These are phyloP conservation scores for Cyprinodon brontotheroides DNA, from an alignment of 2,113 vertebrate species.

Conservation along the genomic window DNA sequence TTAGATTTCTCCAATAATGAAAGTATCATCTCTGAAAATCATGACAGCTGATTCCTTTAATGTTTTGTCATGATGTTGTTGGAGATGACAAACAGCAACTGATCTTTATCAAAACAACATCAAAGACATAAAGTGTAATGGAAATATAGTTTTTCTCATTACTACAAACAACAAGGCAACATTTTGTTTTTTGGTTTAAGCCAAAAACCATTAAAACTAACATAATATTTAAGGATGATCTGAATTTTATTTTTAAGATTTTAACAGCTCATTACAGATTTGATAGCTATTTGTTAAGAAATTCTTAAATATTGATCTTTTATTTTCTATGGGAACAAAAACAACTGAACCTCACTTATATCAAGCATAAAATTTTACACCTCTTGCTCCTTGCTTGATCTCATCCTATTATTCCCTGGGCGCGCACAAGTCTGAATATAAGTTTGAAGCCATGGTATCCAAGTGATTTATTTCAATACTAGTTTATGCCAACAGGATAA, in stretches of 20 bases:
- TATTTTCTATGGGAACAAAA: too few relatives aligned
- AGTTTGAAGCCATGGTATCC: too few relatives aligned
- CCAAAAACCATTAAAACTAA: slow-evolving; percentile 6
- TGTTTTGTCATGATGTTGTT: neutral
- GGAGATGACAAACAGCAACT: neutral
- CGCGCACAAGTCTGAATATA: too few relatives aligned
- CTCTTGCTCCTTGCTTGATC: neutral
- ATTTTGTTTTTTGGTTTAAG: slow-evolving; percentile 9
- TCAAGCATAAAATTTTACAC: neutral
- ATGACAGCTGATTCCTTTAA: slow-evolving; percentile 9
- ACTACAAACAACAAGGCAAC: neutral
- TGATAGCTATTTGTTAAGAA: neutral
- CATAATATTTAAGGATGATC: slow-evolving; percentile 18
- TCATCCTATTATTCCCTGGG: neutral
- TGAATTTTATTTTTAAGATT: neutral
- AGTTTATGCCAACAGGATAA: neutral
- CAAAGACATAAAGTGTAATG: neutral
- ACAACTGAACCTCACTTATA: too few relatives aligned
- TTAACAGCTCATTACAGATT: neutral
- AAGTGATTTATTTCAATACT: neutral
- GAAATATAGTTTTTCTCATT: neutral
- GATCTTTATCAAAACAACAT: neutral
- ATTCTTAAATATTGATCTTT: neutral
- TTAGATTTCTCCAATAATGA: neutral
- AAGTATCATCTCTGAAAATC: neutral